Evolutionary conservation across 30 jellyfish, hydroid and myxozoan species (phyloP), one percentile per base, ranked within the genome.

Genomic region (Aurelia coerulea): DNA sequence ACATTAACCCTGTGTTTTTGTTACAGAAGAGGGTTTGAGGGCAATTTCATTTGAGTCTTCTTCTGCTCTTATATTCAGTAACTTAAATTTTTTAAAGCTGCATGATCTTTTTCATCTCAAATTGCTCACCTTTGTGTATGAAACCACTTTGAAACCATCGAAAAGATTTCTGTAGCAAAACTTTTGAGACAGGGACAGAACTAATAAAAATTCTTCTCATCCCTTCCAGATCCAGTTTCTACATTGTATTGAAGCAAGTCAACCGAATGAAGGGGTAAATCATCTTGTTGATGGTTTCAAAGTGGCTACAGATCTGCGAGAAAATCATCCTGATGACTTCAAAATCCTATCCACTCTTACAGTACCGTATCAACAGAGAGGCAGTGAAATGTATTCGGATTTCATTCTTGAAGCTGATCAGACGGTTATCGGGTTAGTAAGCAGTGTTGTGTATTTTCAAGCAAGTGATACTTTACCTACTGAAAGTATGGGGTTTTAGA

Each of bases 271-370:
- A 19, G 97, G 95, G 23, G 91, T 68, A 0, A 90, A 73, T 77
- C 91, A 74, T 15, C 86, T 90, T 11, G 94, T 83, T 15, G 97
- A 90, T 67, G 97, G 94, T 2, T 82, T 82, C 65, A 74, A 90
- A 42, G 94, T 82, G 39, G 97, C 91, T 1, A 65, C 75, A 23
- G 84, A 69, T 23, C 70, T 90, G 82, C 83, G 86, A 49, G 86
- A 76, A 42, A 31, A 67, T n/a, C 11, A 78, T 34, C 91, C 91
- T 5, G 91, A 90, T 16, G 59, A 65, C 14, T 90, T 82, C 62
- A 72, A 90, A 35, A 31, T 82, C 9, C 91, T 90, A 0, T 35
- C 94, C 19, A 83, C 76, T 35, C 50, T 83, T 46, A 84, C 81
- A 13, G 83, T 90, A 62, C 75, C 73, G 12, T 90, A 59, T 59